phyloP scores from a whole-genome alignment of 92 coral and sea anemone genomes.

The Muricea muricata region DNA sequence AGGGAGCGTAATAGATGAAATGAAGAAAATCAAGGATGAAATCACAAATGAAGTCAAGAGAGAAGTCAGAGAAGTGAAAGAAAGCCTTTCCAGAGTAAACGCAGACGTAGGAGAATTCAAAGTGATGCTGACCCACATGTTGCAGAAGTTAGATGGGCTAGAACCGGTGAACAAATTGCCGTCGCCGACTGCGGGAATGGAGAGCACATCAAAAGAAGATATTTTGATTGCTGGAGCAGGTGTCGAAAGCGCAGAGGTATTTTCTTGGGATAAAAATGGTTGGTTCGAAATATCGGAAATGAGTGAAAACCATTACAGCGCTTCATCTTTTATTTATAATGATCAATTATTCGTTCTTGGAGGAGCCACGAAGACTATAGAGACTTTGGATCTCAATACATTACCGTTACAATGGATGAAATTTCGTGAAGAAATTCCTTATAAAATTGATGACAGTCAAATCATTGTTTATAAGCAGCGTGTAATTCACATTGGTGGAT shows the following conservation, averaged over 20 bases:
- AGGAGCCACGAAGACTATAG: not conserved
- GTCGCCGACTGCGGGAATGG: not conserved
- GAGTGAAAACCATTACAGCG: not conserved
- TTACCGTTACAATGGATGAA: not conserved
- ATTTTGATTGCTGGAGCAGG: slow-evolving; percentile 1
- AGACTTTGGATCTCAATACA: not conserved
- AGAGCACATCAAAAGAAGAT: not conserved
- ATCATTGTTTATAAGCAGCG: not conserved
- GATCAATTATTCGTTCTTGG: not conserved
- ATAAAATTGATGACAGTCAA: not conserved
- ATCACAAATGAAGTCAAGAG: not conserved
- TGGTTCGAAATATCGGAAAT: not conserved
- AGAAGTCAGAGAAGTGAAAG: not conserved
- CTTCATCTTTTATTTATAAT: not conserved
- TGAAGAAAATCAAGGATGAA: not conserved
- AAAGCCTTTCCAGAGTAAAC: not conserved
- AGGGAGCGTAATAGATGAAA: not conserved
- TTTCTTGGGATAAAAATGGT: not conserved
- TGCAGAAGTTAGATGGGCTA: not conserved
- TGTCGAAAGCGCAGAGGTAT: not conserved
- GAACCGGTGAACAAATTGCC: not conserved
- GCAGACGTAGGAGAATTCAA: not conserved
- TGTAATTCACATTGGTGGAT: slow-evolving; percentile 8
- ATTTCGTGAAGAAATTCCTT: not conserved
- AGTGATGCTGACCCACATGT: not conserved